phyloP scores from a whole-genome alignment of 2,888 invertebrate species.

The Syritta pipiens region DNA sequence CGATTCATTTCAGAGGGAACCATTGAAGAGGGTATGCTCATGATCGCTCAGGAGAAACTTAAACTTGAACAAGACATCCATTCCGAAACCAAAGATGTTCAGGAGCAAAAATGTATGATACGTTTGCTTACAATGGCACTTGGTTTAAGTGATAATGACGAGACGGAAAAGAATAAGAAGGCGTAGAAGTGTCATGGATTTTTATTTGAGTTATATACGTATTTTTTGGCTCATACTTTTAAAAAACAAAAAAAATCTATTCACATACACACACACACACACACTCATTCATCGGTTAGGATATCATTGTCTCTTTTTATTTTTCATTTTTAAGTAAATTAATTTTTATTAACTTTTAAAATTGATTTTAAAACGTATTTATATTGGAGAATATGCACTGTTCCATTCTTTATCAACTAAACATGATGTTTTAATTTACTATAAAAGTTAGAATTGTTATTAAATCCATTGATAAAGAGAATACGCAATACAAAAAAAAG shows the following conservation, averaged over 20 bases:
- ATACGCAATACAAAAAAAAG: slow-evolving; percentile 1
- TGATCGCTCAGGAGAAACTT: slow-evolving; percentile 94
- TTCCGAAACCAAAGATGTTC: slow-evolving; percentile 80
- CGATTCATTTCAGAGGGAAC: slow-evolving; percentile 91
- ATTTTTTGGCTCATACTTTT: background rate
- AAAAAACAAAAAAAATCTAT: background rate
- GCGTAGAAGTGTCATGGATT: slow-evolving; percentile 16
- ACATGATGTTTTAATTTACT: slow-evolving; percentile 19
- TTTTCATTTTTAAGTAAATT: background rate
- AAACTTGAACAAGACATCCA: slow-evolving; percentile 93
- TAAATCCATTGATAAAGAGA: background rate
- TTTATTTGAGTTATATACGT: background rate
- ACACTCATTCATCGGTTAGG: slow-evolving; percentile 7
- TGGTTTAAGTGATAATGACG: slow-evolving; percentile 81
- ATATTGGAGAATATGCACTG: too few species aligned
- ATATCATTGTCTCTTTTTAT: background rate
- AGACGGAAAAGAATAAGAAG: slow-evolving; percentile 50
- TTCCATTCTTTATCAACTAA: slow-evolving; percentile 5
- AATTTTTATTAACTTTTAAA: too few species aligned
- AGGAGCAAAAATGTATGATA: slow-evolving; percentile 89
- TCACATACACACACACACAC: background rate
- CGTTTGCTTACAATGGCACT: slow-evolving; percentile 89
- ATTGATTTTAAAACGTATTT: too few species aligned
- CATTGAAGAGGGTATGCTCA: slow-evolving; percentile 95
- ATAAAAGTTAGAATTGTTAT: slow-evolving; percentile 2